Evolutionary conservation across 2,797 vertebrate genomes (phyloP).

Genomic region (Smutsia temminckii): DNA sequence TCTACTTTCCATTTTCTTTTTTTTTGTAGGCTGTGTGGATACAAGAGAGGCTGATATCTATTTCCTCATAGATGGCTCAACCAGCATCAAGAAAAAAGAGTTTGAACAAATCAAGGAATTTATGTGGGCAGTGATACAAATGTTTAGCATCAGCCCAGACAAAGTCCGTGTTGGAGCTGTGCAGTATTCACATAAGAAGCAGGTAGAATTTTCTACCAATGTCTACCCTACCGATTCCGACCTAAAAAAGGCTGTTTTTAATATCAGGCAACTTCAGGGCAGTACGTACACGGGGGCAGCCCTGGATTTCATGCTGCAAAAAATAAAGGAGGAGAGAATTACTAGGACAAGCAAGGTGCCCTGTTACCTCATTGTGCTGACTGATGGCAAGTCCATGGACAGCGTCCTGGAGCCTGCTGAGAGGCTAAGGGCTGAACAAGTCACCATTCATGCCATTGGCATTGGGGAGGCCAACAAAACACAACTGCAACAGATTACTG

Average conservation of each 20-base stretch:
- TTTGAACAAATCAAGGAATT: conserved; percentile 78
- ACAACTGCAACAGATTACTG: conserved; percentile 76
- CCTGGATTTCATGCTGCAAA: conserved; percentile 62
- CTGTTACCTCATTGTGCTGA: conserved; percentile 77
- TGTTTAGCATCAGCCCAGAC: conserved; percentile 78
- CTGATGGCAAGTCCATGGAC: conserved; percentile 67
- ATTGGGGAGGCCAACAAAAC: conserved; percentile 56
- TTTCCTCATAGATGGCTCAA: conserved; percentile 82
- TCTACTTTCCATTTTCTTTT: background rate
- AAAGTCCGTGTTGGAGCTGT: conserved; percentile 74
- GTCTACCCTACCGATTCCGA: background rate
- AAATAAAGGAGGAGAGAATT: conserved; percentile 51
- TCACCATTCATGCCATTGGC: conserved; percentile 74
- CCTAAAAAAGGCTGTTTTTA: conserved; percentile 72
- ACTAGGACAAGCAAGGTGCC: background rate
- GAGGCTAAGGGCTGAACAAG: conserved; percentile 48
- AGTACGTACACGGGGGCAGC: conserved; percentile 65
- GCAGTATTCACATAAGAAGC: conserved; percentile 41
- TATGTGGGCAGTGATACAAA: conserved; percentile 57
- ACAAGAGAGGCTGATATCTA: conserved; percentile 81
- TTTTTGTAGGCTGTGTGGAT: conserved; percentile 76
- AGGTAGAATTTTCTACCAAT: conserved; percentile 63
- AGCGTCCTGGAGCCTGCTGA: conserved; percentile 60
- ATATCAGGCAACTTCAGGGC: conserved; percentile 57
- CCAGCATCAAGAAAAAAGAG: background rate